Conservation (phyloP, 2,113 vertebrate species). For the Stigmatopora argus region DNA sequence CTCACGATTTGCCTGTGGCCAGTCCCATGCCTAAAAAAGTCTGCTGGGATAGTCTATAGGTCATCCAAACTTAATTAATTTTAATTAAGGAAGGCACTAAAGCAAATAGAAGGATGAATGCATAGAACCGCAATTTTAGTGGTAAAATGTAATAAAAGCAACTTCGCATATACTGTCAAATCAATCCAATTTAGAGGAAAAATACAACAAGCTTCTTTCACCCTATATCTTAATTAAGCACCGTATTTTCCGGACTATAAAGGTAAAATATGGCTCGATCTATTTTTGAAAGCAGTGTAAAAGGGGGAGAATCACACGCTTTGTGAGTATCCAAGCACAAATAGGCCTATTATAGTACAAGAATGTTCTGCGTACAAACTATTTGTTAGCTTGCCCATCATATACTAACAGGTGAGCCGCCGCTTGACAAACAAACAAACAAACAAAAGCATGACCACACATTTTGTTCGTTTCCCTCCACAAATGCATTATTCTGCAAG, state of each 20-base stretch:
- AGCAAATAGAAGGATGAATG: not conserved
- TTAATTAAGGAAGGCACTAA: not conserved
- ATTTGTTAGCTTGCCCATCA: not conserved
- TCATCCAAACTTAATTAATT: no score
- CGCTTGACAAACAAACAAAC: not conserved
- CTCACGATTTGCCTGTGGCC: no score
- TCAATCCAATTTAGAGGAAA: not conserved
- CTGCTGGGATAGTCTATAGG: no score
- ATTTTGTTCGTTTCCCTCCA: no score
- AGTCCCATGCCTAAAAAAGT: not conserved
- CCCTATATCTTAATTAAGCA: no score
- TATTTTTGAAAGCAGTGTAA: not conserved
- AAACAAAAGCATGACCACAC: no score
- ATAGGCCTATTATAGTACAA: not conserved
- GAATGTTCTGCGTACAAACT: not conserved
- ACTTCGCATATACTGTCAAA: not conserved
- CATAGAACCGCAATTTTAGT: not conserved
- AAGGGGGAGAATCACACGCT: conserved; percentile 21
- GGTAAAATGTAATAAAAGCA: not conserved
- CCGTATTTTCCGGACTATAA: no score
- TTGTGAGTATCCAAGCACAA: conserved; percentile 23
- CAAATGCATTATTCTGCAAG: no score
- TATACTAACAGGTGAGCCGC: not conserved
- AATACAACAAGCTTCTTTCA: not conserved
- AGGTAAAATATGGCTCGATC: not conserved